phyloP scores from a whole-genome alignment of 2,797 vertebrate genomes.

The Hypotaenidia philippensis region DNA sequence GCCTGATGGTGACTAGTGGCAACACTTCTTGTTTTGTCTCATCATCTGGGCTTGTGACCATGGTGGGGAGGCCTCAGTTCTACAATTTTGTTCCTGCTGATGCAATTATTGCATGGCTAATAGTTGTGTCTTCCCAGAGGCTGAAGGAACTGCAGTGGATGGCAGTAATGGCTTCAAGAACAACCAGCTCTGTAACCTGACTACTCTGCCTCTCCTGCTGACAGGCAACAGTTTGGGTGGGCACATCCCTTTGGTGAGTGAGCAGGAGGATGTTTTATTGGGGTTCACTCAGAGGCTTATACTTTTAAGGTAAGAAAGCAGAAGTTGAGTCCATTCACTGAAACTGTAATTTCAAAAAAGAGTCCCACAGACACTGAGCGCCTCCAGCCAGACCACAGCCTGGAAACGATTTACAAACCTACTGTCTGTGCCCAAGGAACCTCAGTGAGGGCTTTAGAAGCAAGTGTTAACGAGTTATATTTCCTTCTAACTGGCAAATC shows the following conservation, averaged over 20 bases:
- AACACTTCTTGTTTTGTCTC: conserved; percentile 9
- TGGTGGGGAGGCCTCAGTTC: not conserved
- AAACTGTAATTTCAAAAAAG: not conserved
- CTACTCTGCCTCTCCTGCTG: not conserved
- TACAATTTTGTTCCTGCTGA: not conserved
- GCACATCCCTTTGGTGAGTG: not conserved
- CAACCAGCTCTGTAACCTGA: not conserved
- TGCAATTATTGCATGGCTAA: not conserved
- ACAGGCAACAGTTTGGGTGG: not conserved
- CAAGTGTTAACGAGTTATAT: not conserved
- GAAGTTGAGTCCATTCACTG: not conserved
- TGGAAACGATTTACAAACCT: not conserved
- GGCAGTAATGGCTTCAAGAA: not conserved
- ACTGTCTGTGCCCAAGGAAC: not conserved
- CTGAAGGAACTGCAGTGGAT: not conserved
- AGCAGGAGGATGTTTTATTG: not conserved
- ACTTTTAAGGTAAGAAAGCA: not conserved
- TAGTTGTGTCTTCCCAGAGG: not conserved
- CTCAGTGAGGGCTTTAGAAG: not conserved
- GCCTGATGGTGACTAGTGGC: not conserved
- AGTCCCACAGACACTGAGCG: not conserved
- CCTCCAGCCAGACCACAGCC: not conserved
- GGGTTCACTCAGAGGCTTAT: not conserved
- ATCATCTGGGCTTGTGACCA: not conserved
- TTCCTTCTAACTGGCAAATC: not conserved